Base-by-base conservation (phyloP, 2,113 vertebrate genomes). In the Psilopsiagon aymara region DNA sequence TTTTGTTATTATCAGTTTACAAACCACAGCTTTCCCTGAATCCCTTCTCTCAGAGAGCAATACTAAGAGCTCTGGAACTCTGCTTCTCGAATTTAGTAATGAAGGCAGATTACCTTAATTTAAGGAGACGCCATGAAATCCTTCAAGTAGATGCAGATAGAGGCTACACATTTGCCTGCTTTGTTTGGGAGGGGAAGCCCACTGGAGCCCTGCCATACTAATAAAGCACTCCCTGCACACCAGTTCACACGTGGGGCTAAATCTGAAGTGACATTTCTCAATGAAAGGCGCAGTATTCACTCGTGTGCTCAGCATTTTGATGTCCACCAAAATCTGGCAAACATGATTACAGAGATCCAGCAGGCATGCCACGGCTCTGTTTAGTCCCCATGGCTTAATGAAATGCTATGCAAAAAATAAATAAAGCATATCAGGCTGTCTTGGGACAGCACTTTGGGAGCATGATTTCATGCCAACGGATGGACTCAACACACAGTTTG, bases 61-160 rank as follows among this genome's bases (percentile, higher is more conserved):
- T 62, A 33, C 29, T 77, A 15, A 1, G 77, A 88, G 67, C 14
- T 86, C 31, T 52, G 49, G 70, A 90, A 83, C 70, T 33, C 78
- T 43, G 46, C 25, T 8, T 71, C 88, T 80, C 27, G 82, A 94
- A 94, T 95, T 90, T 90, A 93, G 94, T 80, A 82, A 96, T 84
- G 94, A 95, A 81, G 92, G 83, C 46, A 92, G 82, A 92, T 95
- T 96, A 97, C 66, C 91, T 82, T 97, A 97, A 97, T 95, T 47
- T 86, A 93, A 97, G 82, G 83, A 90, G 97, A 96, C 20, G 53
- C 95, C 96, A 95, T 95, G 94, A 97, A 97, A 96, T 97, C 92
- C 86, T 88, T 70, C 62, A 82, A 86, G 49, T 37, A 55, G 71
- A 57, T 44, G 75, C 82, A 86, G 74, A 70, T 17, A 39, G 64